Evolutionary conservation across 30 jellyfish, hydroid and myxozoan species (phyloP).

Genomic region (Aurelia sp.): DNA sequence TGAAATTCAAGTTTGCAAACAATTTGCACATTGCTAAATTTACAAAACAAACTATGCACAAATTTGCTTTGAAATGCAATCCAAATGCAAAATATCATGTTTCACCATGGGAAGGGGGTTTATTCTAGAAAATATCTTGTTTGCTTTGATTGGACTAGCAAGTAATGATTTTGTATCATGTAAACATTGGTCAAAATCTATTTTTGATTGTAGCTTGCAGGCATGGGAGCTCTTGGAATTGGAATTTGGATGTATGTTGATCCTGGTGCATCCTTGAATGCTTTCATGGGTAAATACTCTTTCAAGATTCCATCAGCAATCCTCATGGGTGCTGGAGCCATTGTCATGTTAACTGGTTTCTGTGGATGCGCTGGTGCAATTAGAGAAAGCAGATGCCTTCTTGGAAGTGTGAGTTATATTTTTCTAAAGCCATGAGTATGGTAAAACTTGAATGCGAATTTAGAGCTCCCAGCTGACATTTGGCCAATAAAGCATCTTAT

Average conservation of each 20-base stretch:
- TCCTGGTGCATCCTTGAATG: constrained; percentile 76
- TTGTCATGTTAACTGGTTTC: constrained; percentile 87
- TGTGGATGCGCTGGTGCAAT: constrained; percentile 96
- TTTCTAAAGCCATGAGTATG: not conserved
- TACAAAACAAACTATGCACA: too few relatives aligned
- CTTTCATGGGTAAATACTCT: constrained; percentile 80
- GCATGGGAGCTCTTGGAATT: constrained; percentile 87
- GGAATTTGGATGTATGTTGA: constrained; percentile 93
- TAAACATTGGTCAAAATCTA: not conserved
- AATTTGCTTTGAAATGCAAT: too few relatives aligned
- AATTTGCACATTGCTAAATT: too few relatives aligned
- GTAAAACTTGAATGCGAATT: too few relatives aligned
- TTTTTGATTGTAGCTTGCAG: constrained; percentile 76
- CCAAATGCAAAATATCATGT: too few relatives aligned
- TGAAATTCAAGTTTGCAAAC: too few relatives aligned
- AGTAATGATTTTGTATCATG: not conserved
- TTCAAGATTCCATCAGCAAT: constrained; percentile 86
- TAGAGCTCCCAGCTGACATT: too few relatives aligned
- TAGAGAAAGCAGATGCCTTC: constrained; percentile 83
- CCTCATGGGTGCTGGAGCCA: constrained; percentile 85
- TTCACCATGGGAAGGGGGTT: too few relatives aligned
- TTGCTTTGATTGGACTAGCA: not conserved
- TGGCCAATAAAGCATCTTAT: too few relatives aligned
- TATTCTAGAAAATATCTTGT: not conserved
- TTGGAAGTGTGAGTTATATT: constrained; percentile 84